Evolutionary conservation across 2,888 invertebrate species (phyloP).

Genomic region (Dryococelus australis): DNA sequence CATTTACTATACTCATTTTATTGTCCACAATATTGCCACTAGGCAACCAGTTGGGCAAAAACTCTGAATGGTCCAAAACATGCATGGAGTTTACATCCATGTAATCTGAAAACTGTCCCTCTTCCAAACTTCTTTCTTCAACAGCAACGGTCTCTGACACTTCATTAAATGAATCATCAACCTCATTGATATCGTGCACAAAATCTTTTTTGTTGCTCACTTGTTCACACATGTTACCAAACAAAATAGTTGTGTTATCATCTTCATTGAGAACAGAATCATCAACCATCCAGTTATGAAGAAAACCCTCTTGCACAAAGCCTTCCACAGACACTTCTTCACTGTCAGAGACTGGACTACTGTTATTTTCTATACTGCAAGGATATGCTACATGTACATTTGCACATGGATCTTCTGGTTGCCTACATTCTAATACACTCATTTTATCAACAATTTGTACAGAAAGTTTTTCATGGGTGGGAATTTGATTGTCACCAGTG

Average conservation of each 20-base stretch:
- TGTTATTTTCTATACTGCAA: neutral
- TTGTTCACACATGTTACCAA: neutral
- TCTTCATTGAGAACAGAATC: neutral
- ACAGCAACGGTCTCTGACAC: neutral
- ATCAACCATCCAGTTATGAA: neutral
- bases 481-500: neutral
- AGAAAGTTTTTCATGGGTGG: neutral
- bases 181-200: neutral
- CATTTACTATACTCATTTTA: neutral
- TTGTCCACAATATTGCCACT: neutral
- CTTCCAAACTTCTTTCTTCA: neutral
- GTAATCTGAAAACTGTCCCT: slow-evolving; percentile 2
- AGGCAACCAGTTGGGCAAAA: neutral
- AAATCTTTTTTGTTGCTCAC: neutral
- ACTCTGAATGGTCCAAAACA: neutral
- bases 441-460: neutral
- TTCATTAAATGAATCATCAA: neutral
- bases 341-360: neutral
- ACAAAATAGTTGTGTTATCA: neutral
- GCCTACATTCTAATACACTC: neutral
- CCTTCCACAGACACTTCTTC: neutral
- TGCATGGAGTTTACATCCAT: neutral
- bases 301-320: neutral
- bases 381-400: neutral
- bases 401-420: neutral